Base-by-base conservation (phyloP, 2,888 invertebrate genomes). In the Folsomia manolachei region DNA sequence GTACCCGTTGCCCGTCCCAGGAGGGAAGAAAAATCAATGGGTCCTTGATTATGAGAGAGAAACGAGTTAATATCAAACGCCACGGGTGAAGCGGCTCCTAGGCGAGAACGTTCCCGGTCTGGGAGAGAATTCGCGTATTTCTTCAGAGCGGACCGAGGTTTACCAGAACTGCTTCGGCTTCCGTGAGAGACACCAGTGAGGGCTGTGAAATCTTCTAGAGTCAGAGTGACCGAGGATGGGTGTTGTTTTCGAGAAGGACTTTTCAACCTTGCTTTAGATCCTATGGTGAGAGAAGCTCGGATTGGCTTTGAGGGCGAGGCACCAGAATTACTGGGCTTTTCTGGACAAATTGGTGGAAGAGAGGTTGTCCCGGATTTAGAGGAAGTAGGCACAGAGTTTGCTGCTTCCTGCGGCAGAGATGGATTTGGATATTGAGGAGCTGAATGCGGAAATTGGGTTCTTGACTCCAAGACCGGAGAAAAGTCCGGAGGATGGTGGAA, bases 81-180 rank as follows among this genome's bases (percentile, higher is more conserved):
- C 26, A 76, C 72, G 62, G 76, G 76, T 62, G 74, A 74, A 51
- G 73, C 62, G 23, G 74, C 74, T 14, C 69, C 70, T 27, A 65
- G 69, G 56, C 76, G 62, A 4, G 71, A 70, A 14, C 72, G 66
- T 19, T 73, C 71, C 25, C 63, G 70, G 65, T 80, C 80, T 11
- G 79, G 80, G n/a, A 79, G 71, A 1, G 80, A 79, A 23, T 79
- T 76, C 1, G 80, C 78, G 67, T 80, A 80, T 63, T 75, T 27
- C 26, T 76, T 76, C 7, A 25, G 23, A n/a, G 68, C 39, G 1
- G 67, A 39, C 11, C 69, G 27, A 21, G 23, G 11, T 18, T 56
- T 27, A 9, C 39, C 53, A 25, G 51, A 18, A 39, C 63, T 63
- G 24, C 53, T 27, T 26, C 63, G 56, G 11, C 24, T 27, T 11